phyloP scores from a whole-genome alignment of 2,888 invertebrate genomes.

The Pomacea canaliculata region DNA sequence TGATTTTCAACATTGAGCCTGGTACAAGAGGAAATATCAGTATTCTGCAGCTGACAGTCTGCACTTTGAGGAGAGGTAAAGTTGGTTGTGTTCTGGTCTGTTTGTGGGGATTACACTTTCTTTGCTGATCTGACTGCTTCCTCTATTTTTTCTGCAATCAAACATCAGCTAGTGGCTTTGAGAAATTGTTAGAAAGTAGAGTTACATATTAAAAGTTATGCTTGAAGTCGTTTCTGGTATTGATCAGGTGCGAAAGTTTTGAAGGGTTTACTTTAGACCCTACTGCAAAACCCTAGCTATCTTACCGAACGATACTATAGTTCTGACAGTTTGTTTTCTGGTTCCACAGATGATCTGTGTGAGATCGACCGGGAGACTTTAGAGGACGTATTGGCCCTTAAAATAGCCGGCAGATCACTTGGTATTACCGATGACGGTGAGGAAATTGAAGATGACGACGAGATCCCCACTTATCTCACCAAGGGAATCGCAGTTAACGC shows the following conservation, averaged over 20 bases:
- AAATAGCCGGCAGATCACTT: background rate
- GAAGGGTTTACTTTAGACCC: too few relatives aligned
- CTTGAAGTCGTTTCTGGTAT: too few relatives aligned
- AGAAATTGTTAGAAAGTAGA: too few relatives aligned
- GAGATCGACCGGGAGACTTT: background rate
- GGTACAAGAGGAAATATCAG: background rate
- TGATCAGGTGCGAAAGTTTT: too few relatives aligned
- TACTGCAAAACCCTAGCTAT: too few relatives aligned
- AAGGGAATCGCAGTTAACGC: slow-evolving; percentile 2
- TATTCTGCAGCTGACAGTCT: slow-evolving; percentile 6
- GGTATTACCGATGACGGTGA: slow-evolving; percentile 5
- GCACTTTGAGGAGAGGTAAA: slow-evolving; percentile 3
- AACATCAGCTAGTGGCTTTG: too few relatives aligned
- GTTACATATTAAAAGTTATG: too few relatives aligned
- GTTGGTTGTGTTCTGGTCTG: background rate
- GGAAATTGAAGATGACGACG: background rate
- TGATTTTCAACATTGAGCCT: background rate
- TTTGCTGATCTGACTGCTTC: background rate
- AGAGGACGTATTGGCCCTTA: background rate
- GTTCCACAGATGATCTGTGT: slow-evolving; percentile 17
- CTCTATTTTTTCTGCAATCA: too few relatives aligned
- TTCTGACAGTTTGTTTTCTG: background rate
- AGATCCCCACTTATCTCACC: slow-evolving; percentile 3
- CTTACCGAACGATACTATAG: background rate
- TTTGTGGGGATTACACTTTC: too few relatives aligned